Evolutionary conservation across 1,140 invertebrate genomes (phyloP), one percentile per base, ranked within the genome.

Genomic region (Anastatus disparis): DNA sequence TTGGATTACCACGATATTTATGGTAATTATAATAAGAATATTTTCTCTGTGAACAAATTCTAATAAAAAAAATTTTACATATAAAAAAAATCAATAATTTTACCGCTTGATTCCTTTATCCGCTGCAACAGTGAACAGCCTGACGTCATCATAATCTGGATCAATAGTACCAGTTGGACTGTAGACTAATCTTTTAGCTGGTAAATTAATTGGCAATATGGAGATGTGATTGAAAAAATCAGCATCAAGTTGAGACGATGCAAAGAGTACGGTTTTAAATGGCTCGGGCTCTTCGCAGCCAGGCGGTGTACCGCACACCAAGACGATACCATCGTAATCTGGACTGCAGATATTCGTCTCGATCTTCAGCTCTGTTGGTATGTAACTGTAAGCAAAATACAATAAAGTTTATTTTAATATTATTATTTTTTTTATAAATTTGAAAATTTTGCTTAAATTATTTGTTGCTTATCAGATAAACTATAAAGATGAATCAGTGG

Each of bases 71-170:
- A n/a, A n/a, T n/a, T n/a, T n/a, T n/a, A n/a, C n/a, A n/a, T n/a
- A n/a, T n/a, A n/a, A n/a, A n/a, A n/a, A n/a, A n/a, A n/a, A n/a
- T n/a, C n/a, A n/a, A n/a, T n/a, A n/a, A n/a, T n/a, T n/a, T 80
- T 84, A 91, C 90, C 89, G 87, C 76, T 88, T 86, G 26, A 93
- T 84, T 55, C 90, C 91, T 53, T 86, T 87, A 22, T 80, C 81
- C 12, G 89, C 90, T 63, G 91, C 90, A 75, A 92, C 89, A 48
- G 77, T 78, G 80, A 90, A 92, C 46, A 88, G 86, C 63, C 91
- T 83, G 3, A 94, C 92, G 84, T 96, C 95, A 85, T 96, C 91
- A 80, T 93, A 95, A 82, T 94, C 93, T 10, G 89, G 86, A 64
- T 93, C 90, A 10, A 95, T 85, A 17, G 90, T 88, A n/a, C 93